Percentiles rank a stretch among this genome's conserved stretches.
Conservation (phyloP, 1,140 invertebrate genomes). For the Macrobrachium nipponense region DNA sequence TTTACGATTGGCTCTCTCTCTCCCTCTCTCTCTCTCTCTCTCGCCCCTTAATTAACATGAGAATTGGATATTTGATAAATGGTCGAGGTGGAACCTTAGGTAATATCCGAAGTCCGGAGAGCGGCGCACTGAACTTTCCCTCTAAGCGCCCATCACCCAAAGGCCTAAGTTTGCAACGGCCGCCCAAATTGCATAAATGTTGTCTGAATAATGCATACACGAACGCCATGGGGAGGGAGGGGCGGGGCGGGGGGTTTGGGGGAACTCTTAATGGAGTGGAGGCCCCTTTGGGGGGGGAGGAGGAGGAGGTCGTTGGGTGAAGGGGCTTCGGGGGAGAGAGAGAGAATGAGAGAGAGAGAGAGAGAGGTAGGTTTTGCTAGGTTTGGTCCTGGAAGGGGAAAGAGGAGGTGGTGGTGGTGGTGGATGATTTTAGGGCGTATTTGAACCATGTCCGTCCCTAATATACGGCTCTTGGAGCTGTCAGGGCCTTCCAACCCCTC, state of each 20-base stretch:
- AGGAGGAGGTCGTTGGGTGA: neutral
- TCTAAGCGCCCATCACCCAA: slow-evolving; percentile 10
- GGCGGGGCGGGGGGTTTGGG: no score
- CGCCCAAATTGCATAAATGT: slow-evolving; percentile 35
- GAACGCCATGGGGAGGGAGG: slow-evolving; percentile 5
- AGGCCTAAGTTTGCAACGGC: slow-evolving; percentile 31
- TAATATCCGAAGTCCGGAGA: slow-evolving; percentile 1
- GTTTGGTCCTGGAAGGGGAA: neutral
- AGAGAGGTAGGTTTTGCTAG: neutral
- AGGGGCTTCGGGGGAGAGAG: neutral
- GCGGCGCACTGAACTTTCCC: neutral
- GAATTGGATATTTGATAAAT: slow-evolving; percentile 60
- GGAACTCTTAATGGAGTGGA: neutral
- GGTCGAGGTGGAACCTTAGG: slow-evolving; percentile 31
- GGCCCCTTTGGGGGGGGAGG: no score
- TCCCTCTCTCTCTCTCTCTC: no score
- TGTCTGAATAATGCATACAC: slow-evolving; percentile 1
- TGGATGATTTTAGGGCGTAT: neutral
- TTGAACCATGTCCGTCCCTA: slow-evolving; percentile 52
- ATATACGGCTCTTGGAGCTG: slow-evolving; percentile 46
- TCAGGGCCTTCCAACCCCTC: slow-evolving; percentile 43
- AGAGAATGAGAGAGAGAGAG: neutral
- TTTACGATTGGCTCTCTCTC: slow-evolving; percentile 45
- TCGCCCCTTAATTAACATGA: slow-evolving; percentile 52
- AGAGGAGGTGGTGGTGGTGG: neutral